phyloP scores from a whole-genome alignment of 2,888 invertebrate species.

The Ernsta delagoae region DNA sequence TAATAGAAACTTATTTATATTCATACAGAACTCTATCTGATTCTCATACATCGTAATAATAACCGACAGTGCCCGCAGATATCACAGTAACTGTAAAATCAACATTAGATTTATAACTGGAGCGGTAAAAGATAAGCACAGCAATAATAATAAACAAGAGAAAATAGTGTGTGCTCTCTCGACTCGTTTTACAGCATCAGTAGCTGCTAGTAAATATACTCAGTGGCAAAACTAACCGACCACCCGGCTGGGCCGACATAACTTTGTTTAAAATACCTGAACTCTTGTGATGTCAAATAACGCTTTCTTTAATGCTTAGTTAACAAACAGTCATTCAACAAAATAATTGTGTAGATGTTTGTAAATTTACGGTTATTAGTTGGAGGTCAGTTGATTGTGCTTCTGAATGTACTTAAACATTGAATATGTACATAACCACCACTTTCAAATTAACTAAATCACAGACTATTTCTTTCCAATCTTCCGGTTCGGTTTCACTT shows the following conservation, averaged over 20 bases:
- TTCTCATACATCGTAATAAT: conserved; percentile 20
- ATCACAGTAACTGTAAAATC: conserved; percentile 33
- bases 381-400: no score
- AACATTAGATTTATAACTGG: conserved; percentile 33
- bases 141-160: conserved; percentile 39
- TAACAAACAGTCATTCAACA: no score
- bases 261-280: no score
- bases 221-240: no score
- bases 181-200: conserved; percentile 35
- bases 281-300: no score
- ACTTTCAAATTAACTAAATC: conserved; percentile 62
- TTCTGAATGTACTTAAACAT: no score
- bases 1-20: neutral
- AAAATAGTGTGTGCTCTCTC: conserved; percentile 30
- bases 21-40: conserved; percentile 24
- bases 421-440: conserved; percentile 44
- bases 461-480: conserved; percentile 70
- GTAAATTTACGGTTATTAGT: no score
- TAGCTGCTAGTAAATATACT: conserved; percentile 32
- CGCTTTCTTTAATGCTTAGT: no score
- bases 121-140: conserved; percentile 30
- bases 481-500: conserved; percentile 72
- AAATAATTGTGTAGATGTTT: no score
- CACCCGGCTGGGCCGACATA: no score
- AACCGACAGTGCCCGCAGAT: conserved; percentile 17